These are phyloP conservation scores for Clarias fuscus DNA, from an alignment of 2,797 vertebrate genomes.

Conservation along the genomic window DNA sequence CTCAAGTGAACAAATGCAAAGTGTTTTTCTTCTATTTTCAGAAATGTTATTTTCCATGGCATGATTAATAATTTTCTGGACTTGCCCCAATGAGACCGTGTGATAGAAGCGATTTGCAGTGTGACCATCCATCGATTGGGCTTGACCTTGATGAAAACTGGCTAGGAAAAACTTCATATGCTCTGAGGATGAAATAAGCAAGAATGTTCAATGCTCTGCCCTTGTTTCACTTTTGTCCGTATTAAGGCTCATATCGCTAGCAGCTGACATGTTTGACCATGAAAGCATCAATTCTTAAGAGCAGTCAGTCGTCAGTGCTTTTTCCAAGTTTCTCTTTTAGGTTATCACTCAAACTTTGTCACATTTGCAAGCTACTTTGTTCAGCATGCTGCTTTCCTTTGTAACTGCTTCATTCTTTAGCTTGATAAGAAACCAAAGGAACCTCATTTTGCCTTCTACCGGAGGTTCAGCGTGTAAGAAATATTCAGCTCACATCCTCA, in stretches of 20 bases:
- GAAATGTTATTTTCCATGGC: not conserved
- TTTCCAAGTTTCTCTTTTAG: not conserved
- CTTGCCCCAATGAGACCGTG: not conserved
- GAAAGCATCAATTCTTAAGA: not conserved
- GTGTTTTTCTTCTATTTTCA: not conserved
- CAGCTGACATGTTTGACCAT: not conserved
- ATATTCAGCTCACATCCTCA: not conserved
- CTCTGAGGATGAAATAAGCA: not conserved
- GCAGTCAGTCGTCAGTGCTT: not conserved
- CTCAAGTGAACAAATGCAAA: not conserved
- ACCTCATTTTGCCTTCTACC: not conserved
- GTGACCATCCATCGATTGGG: not conserved
- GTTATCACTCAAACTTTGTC: not conserved
- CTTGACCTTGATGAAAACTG: not conserved
- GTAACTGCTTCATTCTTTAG: not conserved
- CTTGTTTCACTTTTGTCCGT: not conserved
- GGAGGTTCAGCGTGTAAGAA: not conserved
- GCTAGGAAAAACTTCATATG: too few relatives aligned
- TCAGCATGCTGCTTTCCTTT: not conserved
- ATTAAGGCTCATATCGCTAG: not conserved
- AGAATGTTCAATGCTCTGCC: too few relatives aligned
- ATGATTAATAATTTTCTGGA: slow-evolving; percentile 9
- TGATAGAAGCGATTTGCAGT: slow-evolving; percentile 24
- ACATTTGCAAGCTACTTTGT: not conserved
- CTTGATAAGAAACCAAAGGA: not conserved